Evolutionary conservation across 2,113 vertebrate species (phyloP).

Genomic region (Nanger granti): DNA sequence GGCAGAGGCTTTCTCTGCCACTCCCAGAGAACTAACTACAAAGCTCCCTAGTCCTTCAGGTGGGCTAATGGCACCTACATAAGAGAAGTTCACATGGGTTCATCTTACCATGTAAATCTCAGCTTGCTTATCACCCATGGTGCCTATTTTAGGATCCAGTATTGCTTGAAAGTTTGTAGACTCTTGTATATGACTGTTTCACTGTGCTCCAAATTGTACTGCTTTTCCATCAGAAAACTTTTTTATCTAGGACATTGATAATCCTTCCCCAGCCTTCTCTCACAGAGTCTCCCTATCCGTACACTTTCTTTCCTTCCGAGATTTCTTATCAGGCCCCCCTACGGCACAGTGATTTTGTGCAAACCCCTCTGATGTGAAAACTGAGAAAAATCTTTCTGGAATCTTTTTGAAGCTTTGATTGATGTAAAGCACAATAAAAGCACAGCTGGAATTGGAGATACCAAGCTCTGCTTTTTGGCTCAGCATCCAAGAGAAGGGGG

Average conservation of each 20-base stretch:
- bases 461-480: not conserved
- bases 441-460: slow-evolving; percentile 48
- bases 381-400: slow-evolving; percentile 49
- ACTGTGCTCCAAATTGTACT: not conserved
- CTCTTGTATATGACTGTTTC: not conserved
- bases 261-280: not conserved
- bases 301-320: slow-evolving; percentile 1
- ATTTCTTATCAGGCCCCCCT: slow-evolving; percentile 47
- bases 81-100: not conserved
- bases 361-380: slow-evolving; percentile 56
- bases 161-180: not conserved
- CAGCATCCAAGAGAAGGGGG: not conserved
- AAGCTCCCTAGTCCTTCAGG: not conserved
- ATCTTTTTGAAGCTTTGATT: slow-evolving; percentile 50
- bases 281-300: not conserved
- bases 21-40: not conserved
- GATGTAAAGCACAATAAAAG: slow-evolving; percentile 48
- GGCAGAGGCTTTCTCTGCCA: not conserved
- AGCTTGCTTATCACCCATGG: not conserved
- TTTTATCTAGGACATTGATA: slow-evolving; percentile 13
- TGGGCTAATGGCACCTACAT: not conserved
- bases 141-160: not conserved
- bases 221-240: not conserved
- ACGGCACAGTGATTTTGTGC: slow-evolving; percentile 18
- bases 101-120: not conserved